A percentile compares a stretch with the other conserved stretches of the same genome.
phyloP scores from a whole-genome alignment of 2,113 vertebrate genomes.

The Dunckerocampus dactyliophorus region DNA sequence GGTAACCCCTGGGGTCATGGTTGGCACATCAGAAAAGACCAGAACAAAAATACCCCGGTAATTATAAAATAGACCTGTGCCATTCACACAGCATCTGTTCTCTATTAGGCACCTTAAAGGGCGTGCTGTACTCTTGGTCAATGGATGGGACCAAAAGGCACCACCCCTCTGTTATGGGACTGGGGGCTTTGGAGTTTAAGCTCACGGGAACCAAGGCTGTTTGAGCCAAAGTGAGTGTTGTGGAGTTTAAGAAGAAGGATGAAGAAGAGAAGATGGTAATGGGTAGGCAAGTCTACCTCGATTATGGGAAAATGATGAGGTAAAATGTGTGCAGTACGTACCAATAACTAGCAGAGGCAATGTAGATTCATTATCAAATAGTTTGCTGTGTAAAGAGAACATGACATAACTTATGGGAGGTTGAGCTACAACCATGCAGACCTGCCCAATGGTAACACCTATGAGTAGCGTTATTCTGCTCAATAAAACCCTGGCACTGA shows the following conservation, averaged over 20 bases:
- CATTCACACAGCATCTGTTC: constrained; percentile 54
- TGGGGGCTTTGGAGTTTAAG: constrained; percentile 17
- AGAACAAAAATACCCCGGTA: constrained; percentile 40
- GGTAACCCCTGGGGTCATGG: constrained; percentile 41
- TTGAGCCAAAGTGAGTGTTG: constrained; percentile 15
- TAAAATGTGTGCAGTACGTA: neutral
- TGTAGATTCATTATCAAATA: too few relatives aligned
- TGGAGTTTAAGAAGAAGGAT: neutral
- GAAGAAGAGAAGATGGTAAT: neutral
- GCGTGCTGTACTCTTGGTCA: constrained; percentile 32
- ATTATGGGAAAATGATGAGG: neutral
- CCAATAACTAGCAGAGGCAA: too few relatives aligned
- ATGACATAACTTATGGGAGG: too few relatives aligned
- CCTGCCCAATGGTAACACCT: too few relatives aligned
- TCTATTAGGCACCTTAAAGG: constrained; percentile 35
- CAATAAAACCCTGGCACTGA: too few relatives aligned
- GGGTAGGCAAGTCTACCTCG: neutral
- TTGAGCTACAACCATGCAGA: too few relatives aligned
- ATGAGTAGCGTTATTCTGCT: too few relatives aligned
- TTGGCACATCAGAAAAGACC: constrained; percentile 50
- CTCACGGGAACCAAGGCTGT: constrained; percentile 1
- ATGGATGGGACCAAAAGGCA: constrained; percentile 15
- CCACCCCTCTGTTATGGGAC: constrained; percentile 23
- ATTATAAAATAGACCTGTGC: constrained; percentile 46
- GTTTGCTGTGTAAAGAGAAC: too few relatives aligned